These are phyloP conservation scores for Cepaea nemoralis DNA, from an alignment of 1,140 invertebrate genomes.

Conservation along the genomic window DNA sequence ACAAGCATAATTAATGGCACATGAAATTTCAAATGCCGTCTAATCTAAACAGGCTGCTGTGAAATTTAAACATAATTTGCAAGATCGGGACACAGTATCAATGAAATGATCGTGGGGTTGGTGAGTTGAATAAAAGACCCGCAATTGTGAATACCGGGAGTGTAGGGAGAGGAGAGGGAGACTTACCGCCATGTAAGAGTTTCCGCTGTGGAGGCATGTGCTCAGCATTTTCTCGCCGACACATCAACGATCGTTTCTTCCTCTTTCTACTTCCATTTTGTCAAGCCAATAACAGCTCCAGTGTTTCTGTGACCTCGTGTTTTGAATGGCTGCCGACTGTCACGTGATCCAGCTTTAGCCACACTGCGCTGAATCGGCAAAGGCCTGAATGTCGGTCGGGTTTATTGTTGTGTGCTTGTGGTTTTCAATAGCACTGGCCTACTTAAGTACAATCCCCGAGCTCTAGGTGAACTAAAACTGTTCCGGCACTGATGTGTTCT, in stretches of 20 bases:
- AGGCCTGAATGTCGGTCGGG: constrained; percentile 28
- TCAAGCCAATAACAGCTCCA: neutral
- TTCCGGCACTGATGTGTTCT: too few relatives aligned
- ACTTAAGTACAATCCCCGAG: constrained; percentile 15
- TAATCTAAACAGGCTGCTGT: too few relatives aligned
- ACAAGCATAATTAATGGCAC: too few relatives aligned
- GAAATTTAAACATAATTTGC: too few relatives aligned
- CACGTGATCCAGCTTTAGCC: neutral
- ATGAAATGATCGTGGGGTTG: too few relatives aligned
- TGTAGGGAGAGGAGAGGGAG: too few relatives aligned
- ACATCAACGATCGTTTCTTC: constrained; percentile 7
- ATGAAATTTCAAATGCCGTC: too few relatives aligned
- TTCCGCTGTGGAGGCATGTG: neutral
- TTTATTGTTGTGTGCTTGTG: constrained; percentile 32
- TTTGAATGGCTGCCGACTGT: constrained; percentile 13
- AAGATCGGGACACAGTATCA: too few relatives aligned
- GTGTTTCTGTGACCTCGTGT: constrained; percentile 4
- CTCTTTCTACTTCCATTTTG: constrained; percentile 8
- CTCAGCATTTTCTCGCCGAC: neutral
- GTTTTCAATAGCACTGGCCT: constrained; percentile 9
- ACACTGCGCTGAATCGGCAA: constrained; percentile 14
- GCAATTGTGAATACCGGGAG: too few relatives aligned
- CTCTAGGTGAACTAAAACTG: neutral
- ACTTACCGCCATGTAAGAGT: neutral
- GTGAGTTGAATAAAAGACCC: too few relatives aligned